A percentile compares a stretch with the other conserved stretches of the same genome.
Evolutionary conservation across 64 coral and sea anemone genomes (phyloP).

Genomic region (Pocillopora verrucosa): DNA sequence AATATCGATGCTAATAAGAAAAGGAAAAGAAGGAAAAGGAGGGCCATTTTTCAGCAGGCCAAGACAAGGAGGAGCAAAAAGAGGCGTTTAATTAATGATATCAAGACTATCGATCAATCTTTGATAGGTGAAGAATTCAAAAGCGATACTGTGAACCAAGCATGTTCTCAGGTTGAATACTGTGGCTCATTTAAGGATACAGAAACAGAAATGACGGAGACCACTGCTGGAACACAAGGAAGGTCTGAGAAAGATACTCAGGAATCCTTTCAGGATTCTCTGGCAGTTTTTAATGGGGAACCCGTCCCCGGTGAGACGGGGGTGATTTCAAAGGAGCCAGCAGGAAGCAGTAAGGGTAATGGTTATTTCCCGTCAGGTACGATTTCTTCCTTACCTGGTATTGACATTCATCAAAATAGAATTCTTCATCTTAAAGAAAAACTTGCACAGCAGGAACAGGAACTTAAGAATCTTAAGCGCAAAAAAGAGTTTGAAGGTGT

Average conservation of each 20-base stretch:
- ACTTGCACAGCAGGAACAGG: constrained; percentile 7
- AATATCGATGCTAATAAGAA: background rate
- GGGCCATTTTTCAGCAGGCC: background rate
- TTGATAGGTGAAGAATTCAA: background rate
- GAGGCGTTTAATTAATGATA: background rate
- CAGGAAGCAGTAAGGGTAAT: background rate
- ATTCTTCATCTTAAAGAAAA: background rate
- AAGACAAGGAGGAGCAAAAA: background rate
- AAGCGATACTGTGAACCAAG: background rate
- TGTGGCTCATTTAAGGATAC: background rate
- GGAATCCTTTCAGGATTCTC: background rate
- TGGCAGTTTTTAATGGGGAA: background rate
- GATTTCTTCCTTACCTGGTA: background rate
- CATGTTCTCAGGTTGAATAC: background rate
- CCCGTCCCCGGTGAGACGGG: background rate
- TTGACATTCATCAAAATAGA: background rate
- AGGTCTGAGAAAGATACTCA: background rate
- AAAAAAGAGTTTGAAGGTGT: background rate
- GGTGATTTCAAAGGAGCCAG: background rate
- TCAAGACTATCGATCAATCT: background rate
- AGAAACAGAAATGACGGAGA: background rate
- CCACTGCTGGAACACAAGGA: too few species aligned
- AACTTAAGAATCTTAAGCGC: background rate
- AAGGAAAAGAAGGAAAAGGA: background rate
- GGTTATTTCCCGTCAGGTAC: background rate